Base-by-base conservation (phyloP, 2,113 vertebrate species). In the Oncorhynchus keta region DNA sequence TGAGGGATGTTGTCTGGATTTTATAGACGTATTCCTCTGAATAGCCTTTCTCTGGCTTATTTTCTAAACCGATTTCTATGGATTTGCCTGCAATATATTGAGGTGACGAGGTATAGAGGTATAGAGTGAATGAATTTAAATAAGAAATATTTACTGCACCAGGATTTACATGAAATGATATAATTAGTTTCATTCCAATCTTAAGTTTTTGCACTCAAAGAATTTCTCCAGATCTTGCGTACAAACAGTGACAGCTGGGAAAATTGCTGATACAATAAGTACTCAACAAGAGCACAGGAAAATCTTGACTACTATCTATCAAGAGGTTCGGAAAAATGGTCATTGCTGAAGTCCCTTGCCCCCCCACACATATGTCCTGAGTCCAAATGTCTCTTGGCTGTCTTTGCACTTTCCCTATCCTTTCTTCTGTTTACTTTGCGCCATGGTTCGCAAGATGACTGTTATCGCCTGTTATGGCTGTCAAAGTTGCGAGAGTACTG, bases 221-320 rank as follows among this genome's bases (percentile, higher is more conserved):
- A 73, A 82, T 78, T 72, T 65, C 70, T 82, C 70, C 78, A 85
- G 88, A 84, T 76, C 76, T 64, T 71, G 68, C 72, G 77, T 90
- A 77, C 14, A 20, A 39, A 86, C 79, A 78, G 73, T 76, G 79
- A 82, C 90, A 93, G 90, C 92, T 94, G 92, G 88, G 61, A 86
- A 92, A 93, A 92, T 91, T 92, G 87, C 85, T 87, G 84, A 87
- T 78, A 89, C 5, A 62, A 11, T 75, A 81, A 82, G 82, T 90
- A 80, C 81, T 82, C 69, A 70, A 72, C 57, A 83, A 88, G 83
- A 84, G 70, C 78, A 81, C 79, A 79, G 77, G 68, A 88, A 90
- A 86, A 84, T 51, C 68, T 81, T 70, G 72, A 81, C 79, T 76
- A 72, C 78, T 71, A 88, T 88, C 81, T 62, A 86, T 91, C 87